Conservation (phyloP, 2,888 invertebrate genomes). For the Periphyllus acericola region DNA sequence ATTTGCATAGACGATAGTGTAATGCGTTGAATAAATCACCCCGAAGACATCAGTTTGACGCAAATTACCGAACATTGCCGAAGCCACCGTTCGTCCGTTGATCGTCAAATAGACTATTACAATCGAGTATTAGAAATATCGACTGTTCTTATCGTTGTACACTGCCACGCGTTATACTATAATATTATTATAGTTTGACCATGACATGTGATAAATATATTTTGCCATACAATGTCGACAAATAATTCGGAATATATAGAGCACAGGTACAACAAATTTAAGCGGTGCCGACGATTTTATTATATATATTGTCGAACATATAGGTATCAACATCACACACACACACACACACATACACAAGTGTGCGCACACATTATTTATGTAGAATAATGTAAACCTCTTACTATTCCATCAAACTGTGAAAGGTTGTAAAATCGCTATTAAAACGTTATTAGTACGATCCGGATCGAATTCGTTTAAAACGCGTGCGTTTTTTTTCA, state of each 20-base stretch:
- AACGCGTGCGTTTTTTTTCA: not conserved
- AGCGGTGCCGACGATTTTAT: not conserved
- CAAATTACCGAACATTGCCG: not conserved
- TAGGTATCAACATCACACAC: not conserved
- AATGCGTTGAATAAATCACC: too few relatives aligned
- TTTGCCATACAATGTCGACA: too few relatives aligned
- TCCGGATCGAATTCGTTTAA: slow-evolving; percentile 19
- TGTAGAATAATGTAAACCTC: too few relatives aligned
- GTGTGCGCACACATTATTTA: not conserved
- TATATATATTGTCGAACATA: not conserved
- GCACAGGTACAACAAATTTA: too few relatives aligned
- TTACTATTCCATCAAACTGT: not conserved
- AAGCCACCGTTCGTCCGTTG: not conserved
- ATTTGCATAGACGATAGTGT: too few relatives aligned
- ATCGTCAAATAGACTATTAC: not conserved
- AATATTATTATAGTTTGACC: not conserved
- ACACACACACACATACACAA: not conserved
- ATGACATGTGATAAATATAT: not conserved
- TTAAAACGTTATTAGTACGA: slow-evolving; percentile 9
- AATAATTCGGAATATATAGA: too few relatives aligned
- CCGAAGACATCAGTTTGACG: too few relatives aligned
- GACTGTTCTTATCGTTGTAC: not conserved
- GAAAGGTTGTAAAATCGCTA: not conserved
- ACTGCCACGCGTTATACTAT: not conserved
- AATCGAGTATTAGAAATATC: not conserved